Percentiles rank a stretch among this genome's conserved stretches.
Evolutionary conservation across 92 coral and sea anemone genomes (phyloP).

Genomic region (Porites rus): DNA sequence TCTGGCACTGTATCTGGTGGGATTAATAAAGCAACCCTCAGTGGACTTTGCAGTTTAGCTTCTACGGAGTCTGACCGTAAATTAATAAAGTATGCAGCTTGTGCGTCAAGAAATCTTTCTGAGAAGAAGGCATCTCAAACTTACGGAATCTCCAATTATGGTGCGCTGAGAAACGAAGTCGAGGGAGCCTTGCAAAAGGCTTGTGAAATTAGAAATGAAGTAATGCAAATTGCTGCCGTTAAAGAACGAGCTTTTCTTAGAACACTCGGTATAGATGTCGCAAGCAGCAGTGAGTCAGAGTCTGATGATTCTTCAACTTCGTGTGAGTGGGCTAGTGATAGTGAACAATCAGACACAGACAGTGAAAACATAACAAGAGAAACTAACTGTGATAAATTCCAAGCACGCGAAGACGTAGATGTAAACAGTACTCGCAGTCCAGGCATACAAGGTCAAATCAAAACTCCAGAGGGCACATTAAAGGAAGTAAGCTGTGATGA

Average conservation of each 20-base stretch:
- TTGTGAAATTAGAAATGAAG: slow-evolving; percentile 30
- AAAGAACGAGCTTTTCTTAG: slow-evolving; percentile 56
- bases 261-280: slow-evolving; percentile 51
- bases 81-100: slow-evolving; percentile 62
- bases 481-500: background rate
- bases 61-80: slow-evolving; percentile 57
- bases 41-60: slow-evolving; percentile 58
- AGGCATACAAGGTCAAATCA: slow-evolving; percentile 4
- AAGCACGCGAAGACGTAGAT: background rate
- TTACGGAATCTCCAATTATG: slow-evolving; percentile 53
- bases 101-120: slow-evolving; percentile 49
- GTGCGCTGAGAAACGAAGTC: slow-evolving; percentile 31
- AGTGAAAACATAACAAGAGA: background rate
- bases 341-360: slow-evolving; percentile 35
- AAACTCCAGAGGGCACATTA: slow-evolving; percentile 5
- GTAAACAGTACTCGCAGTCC: background rate
- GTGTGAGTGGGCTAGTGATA: slow-evolving; percentile 64
- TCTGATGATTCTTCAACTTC: slow-evolving; percentile 19
- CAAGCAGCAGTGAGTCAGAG: slow-evolving; percentile 60
- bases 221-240: slow-evolving; percentile 55
- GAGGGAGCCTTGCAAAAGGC: slow-evolving; percentile 39
- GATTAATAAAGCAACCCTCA: slow-evolving; percentile 50
- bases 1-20: background rate
- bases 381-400: too few relatives aligned
- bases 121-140: slow-evolving; percentile 5